A percentile compares a stretch with the other conserved stretches of the same genome.
These are phyloP conservation scores for Struthio camelus DNA, from an alignment of 2,113 vertebrate genomes.

Conservation along the genomic window DNA sequence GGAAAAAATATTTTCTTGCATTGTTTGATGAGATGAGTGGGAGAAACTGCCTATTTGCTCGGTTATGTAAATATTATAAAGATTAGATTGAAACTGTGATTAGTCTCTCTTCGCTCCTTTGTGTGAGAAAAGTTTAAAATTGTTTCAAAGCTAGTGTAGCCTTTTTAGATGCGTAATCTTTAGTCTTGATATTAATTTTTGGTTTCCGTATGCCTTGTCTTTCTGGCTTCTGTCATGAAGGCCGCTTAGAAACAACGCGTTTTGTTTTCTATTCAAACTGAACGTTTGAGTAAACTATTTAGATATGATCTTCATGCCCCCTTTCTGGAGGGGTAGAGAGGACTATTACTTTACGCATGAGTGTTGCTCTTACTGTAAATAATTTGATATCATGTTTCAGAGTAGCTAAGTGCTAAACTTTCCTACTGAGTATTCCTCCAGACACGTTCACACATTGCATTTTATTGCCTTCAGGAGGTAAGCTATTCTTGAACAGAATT, in stretches of 20 bases:
- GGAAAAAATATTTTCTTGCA: not conserved
- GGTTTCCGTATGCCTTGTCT: not conserved
- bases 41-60: not conserved
- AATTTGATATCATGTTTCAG: not conserved
- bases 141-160: not conserved
- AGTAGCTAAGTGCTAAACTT: not conserved
- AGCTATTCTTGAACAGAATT: not conserved
- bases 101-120: not conserved
- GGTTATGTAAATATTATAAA: not conserved
- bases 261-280: not conserved
- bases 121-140: not conserved
- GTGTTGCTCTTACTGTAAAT: not conserved
- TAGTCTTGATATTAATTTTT: not conserved
- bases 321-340: not conserved
- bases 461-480: not conserved
- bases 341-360: not conserved
- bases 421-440: not conserved
- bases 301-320: not conserved
- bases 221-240: not conserved
- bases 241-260: not conserved
- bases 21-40: not conserved
- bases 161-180: not conserved
- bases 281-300: not conserved
- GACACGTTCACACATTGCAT: not conserved
- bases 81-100: not conserved